Evolutionary conservation across 1,140 invertebrate species (phyloP).

Genomic region (Hylaeus volcanicus): DNA sequence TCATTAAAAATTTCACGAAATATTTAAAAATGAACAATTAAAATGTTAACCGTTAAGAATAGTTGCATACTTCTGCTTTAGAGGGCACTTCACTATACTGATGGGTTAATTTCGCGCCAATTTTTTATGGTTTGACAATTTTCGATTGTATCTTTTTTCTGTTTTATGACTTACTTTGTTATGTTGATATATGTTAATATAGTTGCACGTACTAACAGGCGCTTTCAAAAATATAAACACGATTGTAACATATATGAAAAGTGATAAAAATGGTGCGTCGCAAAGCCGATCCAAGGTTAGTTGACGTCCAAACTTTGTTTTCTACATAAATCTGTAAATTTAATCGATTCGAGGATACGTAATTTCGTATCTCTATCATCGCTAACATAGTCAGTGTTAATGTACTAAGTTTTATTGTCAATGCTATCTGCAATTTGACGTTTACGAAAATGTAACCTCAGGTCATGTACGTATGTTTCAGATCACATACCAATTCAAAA

Average conservation of each 20-base stretch:
- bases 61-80: too few species aligned
- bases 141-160: neutral
- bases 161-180: neutral
- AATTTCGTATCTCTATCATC: too few species aligned
- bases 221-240: neutral
- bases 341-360: too few species aligned
- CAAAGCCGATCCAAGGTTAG: constrained; percentile 30
- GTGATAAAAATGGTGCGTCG: constrained; percentile 39
- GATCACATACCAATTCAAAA: neutral
- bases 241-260: neutral
- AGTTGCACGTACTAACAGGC: too few species aligned
- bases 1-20: too few species aligned
- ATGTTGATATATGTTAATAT: neutral
- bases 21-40: too few species aligned
- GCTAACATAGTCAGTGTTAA: too few species aligned
- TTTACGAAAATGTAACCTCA: neutral
- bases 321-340: too few species aligned
- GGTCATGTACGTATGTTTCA: neutral
- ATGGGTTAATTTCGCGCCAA: neutral
- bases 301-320: neutral
- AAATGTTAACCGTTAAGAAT: too few species aligned
- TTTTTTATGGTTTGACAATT: neutral
- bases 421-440: neutral
- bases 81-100: neutral
- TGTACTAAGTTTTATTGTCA: neutral